Evolutionary conservation across 2,797 vertebrate species (phyloP).

Genomic region (Lateolabrax maculatus): DNA sequence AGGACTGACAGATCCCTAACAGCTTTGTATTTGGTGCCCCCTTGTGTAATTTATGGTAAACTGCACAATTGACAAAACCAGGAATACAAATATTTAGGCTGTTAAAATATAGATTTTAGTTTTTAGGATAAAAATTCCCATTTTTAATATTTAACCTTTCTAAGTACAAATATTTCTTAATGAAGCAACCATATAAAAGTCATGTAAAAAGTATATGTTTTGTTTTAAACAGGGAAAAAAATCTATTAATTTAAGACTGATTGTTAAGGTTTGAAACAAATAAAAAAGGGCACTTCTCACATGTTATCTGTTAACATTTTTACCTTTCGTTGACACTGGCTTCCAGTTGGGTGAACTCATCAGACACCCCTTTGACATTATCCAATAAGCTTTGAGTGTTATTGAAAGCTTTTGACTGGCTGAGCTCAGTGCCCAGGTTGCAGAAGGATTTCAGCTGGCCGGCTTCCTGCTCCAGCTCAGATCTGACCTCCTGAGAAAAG

Average conservation of each 20-base stretch:
- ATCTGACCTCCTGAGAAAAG: slow-evolving; percentile 89
- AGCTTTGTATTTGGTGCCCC: slow-evolving; percentile 52
- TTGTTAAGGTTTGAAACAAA: neutral
- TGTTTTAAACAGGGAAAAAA: neutral
- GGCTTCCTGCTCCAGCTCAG: slow-evolving; percentile 91
- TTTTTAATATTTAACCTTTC: neutral
- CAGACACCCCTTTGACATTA: slow-evolving; percentile 87
- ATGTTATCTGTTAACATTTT: neutral
- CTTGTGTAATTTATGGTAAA: slow-evolving; percentile 41
- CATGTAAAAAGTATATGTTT: no score
- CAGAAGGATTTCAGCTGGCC: slow-evolving; percentile 90
- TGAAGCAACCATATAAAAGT: neutral
- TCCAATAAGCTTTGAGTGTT: slow-evolving; percentile 87
- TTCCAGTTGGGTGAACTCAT: slow-evolving; percentile 90
- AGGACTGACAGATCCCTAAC: rapidly evolving
- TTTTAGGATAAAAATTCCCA: neutral
- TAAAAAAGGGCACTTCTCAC: neutral
- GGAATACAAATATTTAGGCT: neutral
- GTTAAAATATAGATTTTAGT: neutral
- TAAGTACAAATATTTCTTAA: neutral
- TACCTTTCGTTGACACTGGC: slow-evolving; percentile 90
- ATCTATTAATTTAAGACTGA: neutral
- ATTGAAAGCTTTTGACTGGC: slow-evolving; percentile 82
- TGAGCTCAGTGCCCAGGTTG: slow-evolving; percentile 87
- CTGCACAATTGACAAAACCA: neutral